Evolutionary conservation across 2,113 vertebrate genomes (phyloP), one percentile per base, ranked within the genome.

Genomic region (Chlamydotis undulata): DNA sequence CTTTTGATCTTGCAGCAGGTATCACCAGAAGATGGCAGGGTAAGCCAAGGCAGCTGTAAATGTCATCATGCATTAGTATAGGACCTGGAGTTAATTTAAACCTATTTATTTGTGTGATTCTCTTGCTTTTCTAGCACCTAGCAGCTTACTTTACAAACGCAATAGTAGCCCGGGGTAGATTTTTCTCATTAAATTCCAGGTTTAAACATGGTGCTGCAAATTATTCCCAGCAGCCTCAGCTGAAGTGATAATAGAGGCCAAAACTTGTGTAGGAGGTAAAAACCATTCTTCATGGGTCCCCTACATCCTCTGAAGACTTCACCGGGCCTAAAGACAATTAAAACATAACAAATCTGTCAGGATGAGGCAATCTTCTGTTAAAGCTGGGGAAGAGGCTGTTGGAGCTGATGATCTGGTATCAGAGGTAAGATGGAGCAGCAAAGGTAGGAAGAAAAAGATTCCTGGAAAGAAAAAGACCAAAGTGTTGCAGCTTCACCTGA

Each of bases 21-120:
- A 97, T 95, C 95, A 91, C 96, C 96, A 96, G 96, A 97, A 97
- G 96, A 97, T 97, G 96, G 96, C 96, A 96, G 96, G 95, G 95
- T 97, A 96, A 97, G 95, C 96, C 95, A 97, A 96, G 92, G 96
- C 94, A 97, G 96, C 92, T 95, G 91, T 95, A 94, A 96, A 97
- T 94, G 95, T 95, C 92, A 94, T 89, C 77, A 89, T 65, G 67
- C 55, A 73, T 95, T 94, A 89, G 67, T 69, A 69, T 39, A 83
- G 69, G 63, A 93, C 86, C 87, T 96, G 91, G 81, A 95, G 59
- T 92, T 94, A 92, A 93, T 96, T 94, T 95, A 96, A 96, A 84
- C 37, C 19, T 92, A 84, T 95, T 96, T 93, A 91, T 94, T 95
- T 93, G 78, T 67, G 55, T 84, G 80, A 89, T 92, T 93, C 80